Base-by-base conservation (phyloP, 2,113 vertebrate genomes). In the Myotis davidii region DNA sequence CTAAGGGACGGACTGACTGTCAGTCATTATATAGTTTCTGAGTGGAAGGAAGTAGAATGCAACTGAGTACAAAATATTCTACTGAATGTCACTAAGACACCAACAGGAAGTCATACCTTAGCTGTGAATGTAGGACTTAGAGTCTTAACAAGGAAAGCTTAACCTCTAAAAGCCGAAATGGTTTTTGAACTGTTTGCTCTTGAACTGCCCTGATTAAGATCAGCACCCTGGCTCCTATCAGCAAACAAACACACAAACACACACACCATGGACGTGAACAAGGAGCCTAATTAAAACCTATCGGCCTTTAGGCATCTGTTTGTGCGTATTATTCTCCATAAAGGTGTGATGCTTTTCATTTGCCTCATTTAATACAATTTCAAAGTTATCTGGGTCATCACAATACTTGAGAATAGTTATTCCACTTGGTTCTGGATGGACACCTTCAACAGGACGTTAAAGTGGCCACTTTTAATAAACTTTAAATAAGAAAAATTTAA, bases 261-360 rank as follows among this genome's bases (percentile, higher is more conserved):
- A 50, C 79, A 95, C 86, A 23, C 14, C 61, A 32, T 50, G 54
- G 29, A 77, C 48, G 37, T 93, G 98, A 98, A 98, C 98, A 98
- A 97, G 94, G 96, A 96, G 94, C 11, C 9, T 76, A 78, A 97
- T 74, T 91, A 96, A 97, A 96, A 96, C 45, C 64, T 39, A 67
- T 34, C 82, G 72, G 74, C 6, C n/a, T 91, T 74, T 16, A 67
- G 59, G 50, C 14, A 64, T 77, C 18, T 90, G 61, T 72, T 92
- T 96, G 74, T 94, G 97, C 91, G 87, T 59, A 12, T 27, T 56
- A 67, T 87, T 21, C 87, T 92, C 13, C n/a, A 32, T 90, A 94
- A 97, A 91, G 92, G 98, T 89, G 73, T 94, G 56, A 65, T 85
- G 90, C 79, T 96, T 89, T 89, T 37, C 1, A 88, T 2, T 34